Base-by-base conservation (phyloP, 2,797 vertebrate species). In the Acrossocheilus wenchowensis region DNA sequence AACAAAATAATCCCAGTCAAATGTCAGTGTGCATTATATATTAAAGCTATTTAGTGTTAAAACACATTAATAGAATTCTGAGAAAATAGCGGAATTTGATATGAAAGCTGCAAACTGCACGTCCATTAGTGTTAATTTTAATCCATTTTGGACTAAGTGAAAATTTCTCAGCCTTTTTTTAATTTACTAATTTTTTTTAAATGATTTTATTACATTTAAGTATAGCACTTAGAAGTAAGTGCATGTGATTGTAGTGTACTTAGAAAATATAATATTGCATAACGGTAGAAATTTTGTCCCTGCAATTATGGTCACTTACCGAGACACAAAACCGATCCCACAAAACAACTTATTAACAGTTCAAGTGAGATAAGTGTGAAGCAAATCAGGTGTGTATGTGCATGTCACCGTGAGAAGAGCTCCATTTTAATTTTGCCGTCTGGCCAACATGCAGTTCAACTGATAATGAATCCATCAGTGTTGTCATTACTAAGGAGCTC, bases 391-490 rank as follows among this genome's bases (percentile, higher is more conserved):
- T 81, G 82, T 78, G 81, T 87, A 57, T 60, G 78, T 60, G 39
- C 64, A 57, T 87, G 64, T 78, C 71, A 69, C 36, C 34, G 2
- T 39, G 50, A 50, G 23, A 69, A 11, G 12, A 57, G 36, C 43
- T 80, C 69, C 4, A 48, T 75, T 87, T 87, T 75, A 87, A 84
- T 84, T 81, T 84, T 11, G 23, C 5, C 45, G 5, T 45, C 21
- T 60, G 68, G 26, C 45, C 73, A 48, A 41, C 34, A 34, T 71
- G 54, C 69, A 26, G 77, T 52, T 85, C 64, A 83, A 26, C 45
- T 57, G 78, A 86, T 88, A 91, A 89, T 90, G 85, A 86, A 88
- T 86, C 84, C 10, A 36, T 89, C 88, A 89, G 86, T 41, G 73
- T 86, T 85, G 82, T 86, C 80, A 80, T 82, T 30, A 21, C 62